Conservation (phyloP, 2,113 vertebrate species). For the Anthoscopus minutus region DNA sequence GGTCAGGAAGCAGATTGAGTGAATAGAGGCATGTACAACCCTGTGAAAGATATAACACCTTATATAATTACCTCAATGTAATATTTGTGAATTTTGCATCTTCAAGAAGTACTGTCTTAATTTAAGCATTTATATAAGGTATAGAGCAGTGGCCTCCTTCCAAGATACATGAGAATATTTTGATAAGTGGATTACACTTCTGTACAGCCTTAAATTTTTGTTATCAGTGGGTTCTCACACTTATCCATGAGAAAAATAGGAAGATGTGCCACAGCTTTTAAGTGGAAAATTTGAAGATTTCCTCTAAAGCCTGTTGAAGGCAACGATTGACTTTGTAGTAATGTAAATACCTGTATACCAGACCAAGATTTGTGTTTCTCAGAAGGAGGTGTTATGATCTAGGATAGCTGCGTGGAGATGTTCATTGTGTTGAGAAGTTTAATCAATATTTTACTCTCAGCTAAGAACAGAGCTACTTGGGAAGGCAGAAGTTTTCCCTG, state of each 20-base stretch:
- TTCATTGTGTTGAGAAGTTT: background rate
- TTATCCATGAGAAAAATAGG: background rate
- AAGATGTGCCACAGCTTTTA: background rate
- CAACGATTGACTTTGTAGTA: background rate
- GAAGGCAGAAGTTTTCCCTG: background rate
- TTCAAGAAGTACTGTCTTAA: background rate
- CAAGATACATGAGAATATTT: background rate
- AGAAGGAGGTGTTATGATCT: background rate
- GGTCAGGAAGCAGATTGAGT: background rate
- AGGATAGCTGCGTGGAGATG: background rate
- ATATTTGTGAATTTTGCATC: background rate
- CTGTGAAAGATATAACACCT: background rate
- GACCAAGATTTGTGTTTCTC: background rate
- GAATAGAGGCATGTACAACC: background rate
- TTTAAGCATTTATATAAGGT: background rate
- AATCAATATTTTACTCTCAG: background rate
- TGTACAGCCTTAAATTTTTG: background rate
- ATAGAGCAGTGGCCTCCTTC: background rate
- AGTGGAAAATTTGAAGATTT: background rate
- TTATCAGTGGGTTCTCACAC: background rate
- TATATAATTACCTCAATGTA: background rate
- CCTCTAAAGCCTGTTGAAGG: background rate
- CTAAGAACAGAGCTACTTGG: background rate
- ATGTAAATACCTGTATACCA: background rate
- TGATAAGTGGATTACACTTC: background rate